Evolutionary conservation across 2,888 invertebrate species (phyloP).

Genomic region (Rotaria magnacalcarata): DNA sequence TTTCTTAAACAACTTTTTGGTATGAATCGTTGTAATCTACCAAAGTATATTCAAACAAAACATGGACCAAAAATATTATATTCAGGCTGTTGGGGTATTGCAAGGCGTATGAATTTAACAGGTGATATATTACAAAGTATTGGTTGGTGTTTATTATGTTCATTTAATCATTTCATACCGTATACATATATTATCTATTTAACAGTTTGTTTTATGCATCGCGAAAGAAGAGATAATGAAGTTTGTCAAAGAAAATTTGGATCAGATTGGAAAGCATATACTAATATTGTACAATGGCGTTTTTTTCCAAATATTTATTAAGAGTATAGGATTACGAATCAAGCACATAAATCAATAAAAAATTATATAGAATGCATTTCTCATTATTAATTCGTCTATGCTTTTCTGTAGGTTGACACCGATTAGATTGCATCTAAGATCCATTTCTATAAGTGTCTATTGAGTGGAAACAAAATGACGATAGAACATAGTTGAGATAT

Average conservation of each 20-base stretch:
- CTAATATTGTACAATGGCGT: not conserved
- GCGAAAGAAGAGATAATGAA: not conserved
- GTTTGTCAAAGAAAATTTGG: not conserved
- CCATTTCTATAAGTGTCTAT: too few relatives aligned
- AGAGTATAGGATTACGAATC: not conserved
- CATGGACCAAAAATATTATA: not conserved
- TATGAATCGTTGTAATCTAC: not conserved
- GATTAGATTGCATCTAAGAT: too few relatives aligned
- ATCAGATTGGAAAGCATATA: not conserved
- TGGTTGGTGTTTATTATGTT: not conserved
- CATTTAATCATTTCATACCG: not conserved
- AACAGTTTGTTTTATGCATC: not conserved
- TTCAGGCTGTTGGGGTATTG: not conserved
- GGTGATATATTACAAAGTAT: conserved; percentile 3
- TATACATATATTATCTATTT: not conserved
- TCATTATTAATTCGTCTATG: too few relatives aligned
- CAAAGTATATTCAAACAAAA: not conserved
- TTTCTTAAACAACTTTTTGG: not conserved
- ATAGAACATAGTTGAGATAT: too few relatives aligned
- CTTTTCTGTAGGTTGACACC: too few relatives aligned
- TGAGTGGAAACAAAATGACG: too few relatives aligned
- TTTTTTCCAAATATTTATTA: not conserved
- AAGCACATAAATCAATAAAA: too few relatives aligned
- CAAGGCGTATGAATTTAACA: not conserved
- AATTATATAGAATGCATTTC: too few relatives aligned